These are phyloP conservation scores for Thinocorus orbignyianus DNA, from an alignment of 2,113 vertebrate species.

Conservation along the genomic window DNA sequence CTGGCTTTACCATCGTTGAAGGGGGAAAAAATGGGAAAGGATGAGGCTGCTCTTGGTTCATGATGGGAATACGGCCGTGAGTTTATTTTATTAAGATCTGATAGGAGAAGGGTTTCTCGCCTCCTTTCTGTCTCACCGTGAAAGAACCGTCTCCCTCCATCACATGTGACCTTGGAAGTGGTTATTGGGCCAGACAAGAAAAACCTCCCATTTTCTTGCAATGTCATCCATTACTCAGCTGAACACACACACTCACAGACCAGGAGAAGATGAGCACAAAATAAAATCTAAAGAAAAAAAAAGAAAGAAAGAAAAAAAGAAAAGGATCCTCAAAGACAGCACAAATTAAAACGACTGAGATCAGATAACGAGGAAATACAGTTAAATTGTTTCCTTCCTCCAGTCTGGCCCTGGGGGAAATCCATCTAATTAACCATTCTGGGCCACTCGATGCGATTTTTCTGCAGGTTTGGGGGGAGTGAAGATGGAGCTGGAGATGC, in stretches of 20 bases:
- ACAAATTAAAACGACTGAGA: slow-evolving; percentile 23
- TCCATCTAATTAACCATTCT: slow-evolving; percentile 15
- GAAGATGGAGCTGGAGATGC: neutral
- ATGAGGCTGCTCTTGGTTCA: neutral
- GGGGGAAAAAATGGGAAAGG: neutral
- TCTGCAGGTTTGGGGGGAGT: neutral
- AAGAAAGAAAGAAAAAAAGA: no score
- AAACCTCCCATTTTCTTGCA: neutral
- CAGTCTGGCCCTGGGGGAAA: neutral
- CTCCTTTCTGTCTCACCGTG: slow-evolving; percentile 1
- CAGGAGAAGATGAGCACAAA: neutral
- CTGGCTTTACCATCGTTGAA: neutral
- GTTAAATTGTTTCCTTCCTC: slow-evolving; percentile 30
- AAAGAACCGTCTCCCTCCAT: neutral
- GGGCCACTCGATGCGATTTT: neutral
- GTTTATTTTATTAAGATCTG: neutral
- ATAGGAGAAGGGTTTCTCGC: neutral
- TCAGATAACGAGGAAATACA: slow-evolving; percentile 48
- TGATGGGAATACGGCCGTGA: neutral
- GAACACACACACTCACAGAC: neutral
- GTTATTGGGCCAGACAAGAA: neutral
- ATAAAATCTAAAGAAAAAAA: neutral
- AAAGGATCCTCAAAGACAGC: slow-evolving; percentile 27
- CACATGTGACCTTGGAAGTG: slow-evolving; percentile 48
- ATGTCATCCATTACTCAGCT: slow-evolving; percentile 10